Conservation (phyloP, 2,797 vertebrate genomes). For the Distichodus sexfasciatus region DNA sequence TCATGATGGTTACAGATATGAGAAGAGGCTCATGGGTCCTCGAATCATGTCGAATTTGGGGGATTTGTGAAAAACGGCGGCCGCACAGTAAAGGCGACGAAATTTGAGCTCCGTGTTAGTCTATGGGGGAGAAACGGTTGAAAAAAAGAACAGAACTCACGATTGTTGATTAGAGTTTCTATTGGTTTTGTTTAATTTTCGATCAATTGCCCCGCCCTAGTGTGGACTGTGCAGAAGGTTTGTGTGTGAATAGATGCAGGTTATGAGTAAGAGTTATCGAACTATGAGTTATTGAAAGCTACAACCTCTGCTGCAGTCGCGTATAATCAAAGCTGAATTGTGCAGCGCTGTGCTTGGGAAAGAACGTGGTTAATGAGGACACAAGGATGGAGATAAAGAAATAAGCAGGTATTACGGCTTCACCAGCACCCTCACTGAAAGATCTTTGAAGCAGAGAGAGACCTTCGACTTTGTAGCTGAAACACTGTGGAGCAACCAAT, state of each 20-base stretch:
- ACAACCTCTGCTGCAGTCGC: background rate
- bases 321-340: background rate
- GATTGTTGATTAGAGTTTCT: too few relatives aligned
- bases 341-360: constrained; percentile 20
- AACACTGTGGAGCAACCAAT: background rate
- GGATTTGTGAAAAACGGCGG: too few relatives aligned
- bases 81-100: too few relatives aligned
- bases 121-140: too few relatives aligned
- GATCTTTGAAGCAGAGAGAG: constrained; percentile 23
- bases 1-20: too few relatives aligned
- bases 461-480: constrained; percentile 20
- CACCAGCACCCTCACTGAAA: background rate
- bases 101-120: too few relatives aligned
- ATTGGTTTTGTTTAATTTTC: too few relatives aligned
- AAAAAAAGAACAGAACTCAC: too few relatives aligned
- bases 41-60: too few relatives aligned
- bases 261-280: constrained; percentile 3
- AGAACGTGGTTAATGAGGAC: constrained; percentile 32
- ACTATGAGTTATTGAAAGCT: constrained; percentile 24
- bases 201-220: too few relatives aligned
- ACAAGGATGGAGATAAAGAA: constrained; percentile 15
- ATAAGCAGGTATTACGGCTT: constrained; percentile 21
- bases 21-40: too few relatives aligned
- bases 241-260: background rate
- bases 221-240: background rate